These are phyloP conservation scores for Agrochola lychnidis DNA, from an alignment of 2,888 invertebrate species.

Conservation along the genomic window DNA sequence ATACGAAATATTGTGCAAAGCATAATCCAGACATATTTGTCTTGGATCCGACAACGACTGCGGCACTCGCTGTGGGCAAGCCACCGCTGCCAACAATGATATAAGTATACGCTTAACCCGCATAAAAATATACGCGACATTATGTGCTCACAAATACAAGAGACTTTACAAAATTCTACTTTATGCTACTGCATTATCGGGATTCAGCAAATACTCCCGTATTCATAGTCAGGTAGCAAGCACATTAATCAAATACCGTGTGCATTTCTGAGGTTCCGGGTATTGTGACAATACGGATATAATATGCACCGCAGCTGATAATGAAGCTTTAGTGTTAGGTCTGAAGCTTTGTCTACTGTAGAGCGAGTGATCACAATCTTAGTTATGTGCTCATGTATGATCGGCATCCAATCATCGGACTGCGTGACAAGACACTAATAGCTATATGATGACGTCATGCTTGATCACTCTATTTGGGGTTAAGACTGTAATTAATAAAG, in stretches of 20 bases:
- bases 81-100: conserved; percentile 54
- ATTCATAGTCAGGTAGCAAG: conserved; percentile 17
- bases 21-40: conserved; percentile 63
- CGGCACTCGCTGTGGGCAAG: conserved; percentile 46
- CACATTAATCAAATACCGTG: conserved; percentile 44
- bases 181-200: conserved; percentile 36
- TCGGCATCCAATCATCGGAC: conserved; percentile 42
- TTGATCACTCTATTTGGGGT: conserved; percentile 1
- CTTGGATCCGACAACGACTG: conserved; percentile 50
- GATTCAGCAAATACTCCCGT: conserved; percentile 8
- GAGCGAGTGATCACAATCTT: conserved; percentile 26
- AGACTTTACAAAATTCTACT: conserved; percentile 35
- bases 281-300: background rate
- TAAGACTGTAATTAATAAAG: conserved; percentile 4
- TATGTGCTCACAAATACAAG: conserved; percentile 41
- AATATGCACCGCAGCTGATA: conserved; percentile 1
- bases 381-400: conserved; percentile 26
- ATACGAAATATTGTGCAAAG: conserved; percentile 46
- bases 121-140: conserved; percentile 52
- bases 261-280: conserved; percentile 21
- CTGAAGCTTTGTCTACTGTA: conserved; percentile 6
- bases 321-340: conserved; percentile 20
- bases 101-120: conserved; percentile 51
- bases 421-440: conserved; percentile 6
- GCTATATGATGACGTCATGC: conserved; percentile 14